Evolutionary conservation across 2,797 vertebrate species (phyloP).

Genomic region (Fistularia tabacaria): DNA sequence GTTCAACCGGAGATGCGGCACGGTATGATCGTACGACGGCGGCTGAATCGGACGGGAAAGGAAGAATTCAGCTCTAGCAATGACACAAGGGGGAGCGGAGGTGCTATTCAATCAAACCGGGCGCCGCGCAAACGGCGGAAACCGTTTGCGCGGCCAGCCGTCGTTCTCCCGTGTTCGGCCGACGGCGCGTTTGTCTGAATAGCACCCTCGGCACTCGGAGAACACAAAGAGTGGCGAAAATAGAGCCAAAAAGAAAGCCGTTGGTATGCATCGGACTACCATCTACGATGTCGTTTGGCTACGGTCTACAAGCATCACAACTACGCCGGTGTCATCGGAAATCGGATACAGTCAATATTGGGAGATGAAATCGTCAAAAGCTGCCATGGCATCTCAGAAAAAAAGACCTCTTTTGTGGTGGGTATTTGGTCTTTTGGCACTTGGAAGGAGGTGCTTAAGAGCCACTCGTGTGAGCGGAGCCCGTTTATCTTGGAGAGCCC

Average conservation of each 20-base stretch:
- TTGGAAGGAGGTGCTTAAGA: constrained; percentile 41
- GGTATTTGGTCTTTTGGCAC: constrained; percentile 50
- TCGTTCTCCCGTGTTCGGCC: constrained; percentile 53
- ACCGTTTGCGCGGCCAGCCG: constrained; percentile 45
- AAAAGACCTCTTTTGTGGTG: constrained; percentile 21
- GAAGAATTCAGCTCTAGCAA: constrained; percentile 62
- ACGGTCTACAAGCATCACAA: constrained; percentile 73
- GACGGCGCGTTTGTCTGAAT: constrained; percentile 65
- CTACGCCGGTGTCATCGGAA: constrained; percentile 60
- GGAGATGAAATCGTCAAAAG: constrained; percentile 71
- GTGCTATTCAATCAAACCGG: constrained; percentile 69
- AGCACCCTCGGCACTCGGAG: constrained; percentile 58
- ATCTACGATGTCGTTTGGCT: constrained; percentile 60
- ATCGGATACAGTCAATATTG: constrained; percentile 40
- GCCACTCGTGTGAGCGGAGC: constrained; percentile 44
- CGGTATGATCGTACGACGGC: constrained; percentile 44
- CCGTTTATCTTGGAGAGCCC: constrained; percentile 58
- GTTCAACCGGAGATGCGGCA: constrained; percentile 51
- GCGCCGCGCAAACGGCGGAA: constrained; percentile 55
- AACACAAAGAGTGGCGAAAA: constrained; percentile 57
- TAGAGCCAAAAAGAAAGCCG: constrained; percentile 68
- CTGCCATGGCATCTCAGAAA: constrained; percentile 77
- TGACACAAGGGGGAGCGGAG: constrained; percentile 67
- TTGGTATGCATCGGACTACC: constrained; percentile 65
- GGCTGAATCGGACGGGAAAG: constrained; percentile 47